phyloP scores from a whole-genome alignment of 2,113 vertebrate genomes.

The Reinhardtius hippoglossoides region DNA sequence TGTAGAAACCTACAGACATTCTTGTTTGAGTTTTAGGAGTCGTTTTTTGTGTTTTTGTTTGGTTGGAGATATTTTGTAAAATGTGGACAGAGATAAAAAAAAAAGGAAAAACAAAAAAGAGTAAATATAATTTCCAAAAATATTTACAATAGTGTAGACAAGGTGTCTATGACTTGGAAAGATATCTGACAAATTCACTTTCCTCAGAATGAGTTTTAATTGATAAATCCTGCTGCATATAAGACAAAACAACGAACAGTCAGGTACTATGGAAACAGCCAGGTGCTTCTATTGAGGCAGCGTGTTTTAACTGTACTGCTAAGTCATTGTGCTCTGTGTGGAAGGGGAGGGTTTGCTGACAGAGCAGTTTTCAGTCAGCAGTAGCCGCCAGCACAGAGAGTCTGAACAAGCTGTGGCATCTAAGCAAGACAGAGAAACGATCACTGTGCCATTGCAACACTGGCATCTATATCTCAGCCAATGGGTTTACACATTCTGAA shows the following conservation, averaged over 20 bases:
- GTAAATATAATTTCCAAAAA: too few relatives aligned
- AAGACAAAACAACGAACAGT: neutral
- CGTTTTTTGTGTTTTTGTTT: too few relatives aligned
- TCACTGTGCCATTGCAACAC: slow-evolving; percentile 5
- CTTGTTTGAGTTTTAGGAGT: too few relatives aligned
- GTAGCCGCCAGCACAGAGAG: slow-evolving; percentile 10
- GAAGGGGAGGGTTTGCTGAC: slow-evolving; percentile 36
- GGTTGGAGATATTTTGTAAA: too few relatives aligned
- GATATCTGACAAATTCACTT: neutral
- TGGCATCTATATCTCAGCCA: neutral
- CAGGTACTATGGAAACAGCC: slow-evolving; percentile 29
- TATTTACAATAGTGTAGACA: too few relatives aligned
- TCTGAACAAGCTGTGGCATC: slow-evolving; percentile 32
- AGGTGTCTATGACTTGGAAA: neutral
- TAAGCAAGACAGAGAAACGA: slow-evolving; percentile 15
- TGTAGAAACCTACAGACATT: too few relatives aligned
- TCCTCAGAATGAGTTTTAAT: neutral
- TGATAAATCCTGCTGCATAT: neutral
- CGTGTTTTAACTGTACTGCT: slow-evolving; percentile 35
- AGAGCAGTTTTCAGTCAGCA: slow-evolving; percentile 31
- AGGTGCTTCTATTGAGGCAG: slow-evolving; percentile 19
- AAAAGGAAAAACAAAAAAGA: too few relatives aligned
- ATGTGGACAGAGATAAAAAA: too few relatives aligned
- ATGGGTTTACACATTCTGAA: neutral
- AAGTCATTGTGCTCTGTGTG: slow-evolving; percentile 49